Percentiles rank a stretch among this genome's conserved stretches.
These are phyloP conservation scores for Lasius platythorax DNA, from an alignment of 2,888 invertebrate species.

Conservation along the genomic window DNA sequence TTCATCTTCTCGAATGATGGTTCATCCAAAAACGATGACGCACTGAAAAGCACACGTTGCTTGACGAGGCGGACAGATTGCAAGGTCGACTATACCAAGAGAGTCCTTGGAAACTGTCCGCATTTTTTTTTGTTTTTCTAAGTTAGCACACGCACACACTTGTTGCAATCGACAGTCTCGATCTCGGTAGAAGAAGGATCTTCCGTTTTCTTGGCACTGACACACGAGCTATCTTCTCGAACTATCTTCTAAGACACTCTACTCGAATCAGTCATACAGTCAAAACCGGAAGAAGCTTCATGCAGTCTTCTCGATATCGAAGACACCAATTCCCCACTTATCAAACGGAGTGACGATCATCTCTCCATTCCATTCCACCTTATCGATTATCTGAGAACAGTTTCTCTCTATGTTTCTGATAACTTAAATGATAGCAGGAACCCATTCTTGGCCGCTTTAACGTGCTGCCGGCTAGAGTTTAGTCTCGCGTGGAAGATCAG, in stretches of 20 bases:
- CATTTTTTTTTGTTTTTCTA: slow-evolving; percentile 67
- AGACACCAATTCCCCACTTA: slow-evolving; percentile 26
- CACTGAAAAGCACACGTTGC: slow-evolving; percentile 50
- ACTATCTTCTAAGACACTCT: slow-evolving; percentile 27
- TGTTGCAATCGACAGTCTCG: slow-evolving; percentile 45
- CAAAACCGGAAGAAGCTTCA: slow-evolving; percentile 50
- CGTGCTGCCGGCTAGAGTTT: slow-evolving; percentile 65
- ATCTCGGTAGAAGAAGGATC: slow-evolving; percentile 33
- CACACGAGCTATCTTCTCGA: slow-evolving; percentile 46
- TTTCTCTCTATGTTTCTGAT: slow-evolving; percentile 51
- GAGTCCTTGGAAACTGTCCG: slow-evolving; percentile 74
- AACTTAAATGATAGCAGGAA: slow-evolving; percentile 50
- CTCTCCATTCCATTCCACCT: neutral
- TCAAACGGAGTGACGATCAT: neutral
- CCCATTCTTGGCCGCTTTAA: slow-evolving; percentile 21
- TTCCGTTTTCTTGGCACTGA: slow-evolving; percentile 59
- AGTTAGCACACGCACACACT: slow-evolving; percentile 62
- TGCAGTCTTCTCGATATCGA: slow-evolving; percentile 6
- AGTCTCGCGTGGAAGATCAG: slow-evolving; percentile 83
- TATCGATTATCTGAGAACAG: slow-evolving; percentile 12
- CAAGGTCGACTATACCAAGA: slow-evolving; percentile 64
- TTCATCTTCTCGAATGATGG: slow-evolving; percentile 5
- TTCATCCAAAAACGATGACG: slow-evolving; percentile 43
- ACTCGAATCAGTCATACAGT: neutral
- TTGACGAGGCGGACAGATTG: slow-evolving; percentile 72